A percentile compares a stretch with the other conserved stretches of the same genome.
Conservation (phyloP, 2,797 vertebrate species). For the Sarcophilus harrisii region DNA sequence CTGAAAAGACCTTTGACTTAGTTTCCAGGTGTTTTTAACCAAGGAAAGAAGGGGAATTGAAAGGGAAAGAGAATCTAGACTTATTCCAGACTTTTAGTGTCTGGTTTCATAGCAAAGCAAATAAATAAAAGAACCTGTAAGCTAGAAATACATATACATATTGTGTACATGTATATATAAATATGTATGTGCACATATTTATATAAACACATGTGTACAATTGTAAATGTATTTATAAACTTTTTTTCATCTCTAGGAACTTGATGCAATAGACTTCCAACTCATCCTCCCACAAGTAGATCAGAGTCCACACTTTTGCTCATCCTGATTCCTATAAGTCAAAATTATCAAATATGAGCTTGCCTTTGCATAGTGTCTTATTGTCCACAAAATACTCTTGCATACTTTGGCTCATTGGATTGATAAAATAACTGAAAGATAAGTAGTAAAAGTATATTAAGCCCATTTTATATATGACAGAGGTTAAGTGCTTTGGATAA, state of each 20-base stretch:
- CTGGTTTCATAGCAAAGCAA: constrained; percentile 26
- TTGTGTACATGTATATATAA: background rate
- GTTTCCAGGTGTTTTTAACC: constrained; percentile 65
- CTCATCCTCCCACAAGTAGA: background rate
- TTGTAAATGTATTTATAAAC: background rate
- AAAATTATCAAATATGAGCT: background rate
- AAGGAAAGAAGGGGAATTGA: constrained; percentile 33
- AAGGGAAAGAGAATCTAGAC: constrained; percentile 55
- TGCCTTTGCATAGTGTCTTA: background rate
- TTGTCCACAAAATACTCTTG: background rate
- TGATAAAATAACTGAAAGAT: background rate
- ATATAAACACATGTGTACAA: background rate
- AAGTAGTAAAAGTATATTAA: background rate
- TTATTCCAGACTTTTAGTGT: constrained; percentile 55
- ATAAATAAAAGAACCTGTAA: background rate
- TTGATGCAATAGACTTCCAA: background rate
- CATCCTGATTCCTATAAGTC: background rate
- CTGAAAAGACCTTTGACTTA: constrained; percentile 62
- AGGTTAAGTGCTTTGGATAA: background rate
- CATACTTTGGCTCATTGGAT: background rate
- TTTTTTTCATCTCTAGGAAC: background rate
- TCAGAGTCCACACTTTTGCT: background rate
- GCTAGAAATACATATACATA: background rate
- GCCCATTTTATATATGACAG: background rate
- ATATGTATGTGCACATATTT: background rate